phyloP scores from a whole-genome alignment of 2,888 invertebrate species.

The Tachystola acroxantha region DNA sequence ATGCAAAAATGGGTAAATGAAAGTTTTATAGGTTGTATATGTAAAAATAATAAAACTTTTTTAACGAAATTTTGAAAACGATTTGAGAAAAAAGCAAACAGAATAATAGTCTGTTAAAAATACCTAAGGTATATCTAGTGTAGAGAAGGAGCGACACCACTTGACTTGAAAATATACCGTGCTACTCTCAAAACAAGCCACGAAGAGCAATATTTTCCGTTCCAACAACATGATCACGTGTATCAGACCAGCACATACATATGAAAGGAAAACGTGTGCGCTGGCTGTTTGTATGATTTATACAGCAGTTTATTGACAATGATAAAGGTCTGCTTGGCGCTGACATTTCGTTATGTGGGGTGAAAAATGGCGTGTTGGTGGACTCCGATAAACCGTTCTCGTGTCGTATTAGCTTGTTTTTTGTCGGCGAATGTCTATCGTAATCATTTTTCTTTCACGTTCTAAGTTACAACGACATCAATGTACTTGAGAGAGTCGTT shows the following conservation, averaged over 20 bases:
- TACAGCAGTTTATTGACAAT: constrained; percentile 61
- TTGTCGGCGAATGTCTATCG: constrained; percentile 22
- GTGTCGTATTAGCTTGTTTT: constrained; percentile 39
- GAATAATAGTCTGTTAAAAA: too few species aligned
- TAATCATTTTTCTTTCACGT: constrained; percentile 2
- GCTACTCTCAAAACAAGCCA: not conserved
- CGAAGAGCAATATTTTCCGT: not conserved
- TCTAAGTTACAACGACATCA: not conserved
- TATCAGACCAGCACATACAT: constrained; percentile 1
- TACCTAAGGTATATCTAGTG: too few species aligned
- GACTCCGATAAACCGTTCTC: constrained; percentile 24
- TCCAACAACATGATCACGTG: constrained; percentile 1
- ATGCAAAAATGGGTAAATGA: too few species aligned
- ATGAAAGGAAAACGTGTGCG: constrained; percentile 18
- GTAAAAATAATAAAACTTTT: too few species aligned
- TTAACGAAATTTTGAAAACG: too few species aligned
- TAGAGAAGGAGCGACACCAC: too few species aligned
- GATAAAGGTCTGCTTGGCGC: constrained; percentile 61
- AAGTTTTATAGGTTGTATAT: too few species aligned
- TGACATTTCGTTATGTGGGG: constrained; percentile 61
- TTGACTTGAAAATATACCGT: too few species aligned
- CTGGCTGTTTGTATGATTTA: constrained; percentile 45
- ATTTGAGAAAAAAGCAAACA: too few species aligned
- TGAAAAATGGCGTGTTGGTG: constrained; percentile 53
- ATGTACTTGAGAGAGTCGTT: not conserved